Base-by-base conservation (phyloP, 2,888 invertebrate species). In the Diarsia dahlii region DNA sequence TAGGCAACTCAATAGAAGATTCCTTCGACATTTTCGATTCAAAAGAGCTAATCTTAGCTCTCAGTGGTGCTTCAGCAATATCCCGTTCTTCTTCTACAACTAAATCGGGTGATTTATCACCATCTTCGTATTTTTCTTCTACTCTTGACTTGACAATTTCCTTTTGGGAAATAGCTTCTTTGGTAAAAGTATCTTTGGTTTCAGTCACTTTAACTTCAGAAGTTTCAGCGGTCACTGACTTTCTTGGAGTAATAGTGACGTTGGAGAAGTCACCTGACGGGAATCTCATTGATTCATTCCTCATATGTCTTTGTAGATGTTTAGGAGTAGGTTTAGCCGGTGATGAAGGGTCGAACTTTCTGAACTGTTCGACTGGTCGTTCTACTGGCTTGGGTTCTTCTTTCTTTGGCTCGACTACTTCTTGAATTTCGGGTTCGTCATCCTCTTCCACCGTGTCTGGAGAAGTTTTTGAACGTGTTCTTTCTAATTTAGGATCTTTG, bases 211-310 rank as follows among this genome's bases (percentile, higher is more conserved):
- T 95, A 0, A 90, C 84, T 87, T 96, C 96, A 28, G 89, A 93
- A 76, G 95, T 97, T 87, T 97, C 97, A 84, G 96, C 94, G 28
- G 94, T 92, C 3, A 95, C 89, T 20, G 95, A 94, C 88, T 96
- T 96, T 82, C 93, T 94, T 34, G 95, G 95, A 48, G 95, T 95
- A 12, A 97, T 95, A n/a, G 95, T 96, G 15, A 96, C 94, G 78
- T 95, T 97, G 0, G 97, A 97, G 80, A 97, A 97, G 82, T 97
- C 97, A 46, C 97, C 97, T 2, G 97, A 97, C 12, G 97, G 96
- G 82, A 97, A 97, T 83, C 96, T 92, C 97, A 97, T 97, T 0
- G 97, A 97, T 81, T 97, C 97, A 81, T 97, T 97, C 89, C 97
- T 95, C 93, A 97, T 96, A 83, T 97, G 97, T 76, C 97, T 93